Conservation (phyloP, 2,797 vertebrate species). For the Tinamus major region DNA sequence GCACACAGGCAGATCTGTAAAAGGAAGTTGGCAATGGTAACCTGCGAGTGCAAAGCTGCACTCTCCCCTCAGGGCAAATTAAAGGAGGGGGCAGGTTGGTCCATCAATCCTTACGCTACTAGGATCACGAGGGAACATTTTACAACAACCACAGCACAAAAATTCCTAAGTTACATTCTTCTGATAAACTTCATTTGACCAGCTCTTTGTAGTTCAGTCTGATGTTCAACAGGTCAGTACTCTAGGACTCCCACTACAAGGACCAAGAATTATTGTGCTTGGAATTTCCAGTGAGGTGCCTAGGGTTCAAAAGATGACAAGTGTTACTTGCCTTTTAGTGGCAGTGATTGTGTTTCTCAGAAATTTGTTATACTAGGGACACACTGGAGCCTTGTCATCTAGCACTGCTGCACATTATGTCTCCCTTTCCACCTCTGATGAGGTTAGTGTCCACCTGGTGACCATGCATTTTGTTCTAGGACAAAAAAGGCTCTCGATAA, state of each 20-base stretch:
- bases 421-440: not conserved
- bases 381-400: not conserved
- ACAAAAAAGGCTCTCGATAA: not conserved
- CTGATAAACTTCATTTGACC: not conserved
- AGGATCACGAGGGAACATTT: not conserved
- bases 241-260: not conserved
- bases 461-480: not conserved
- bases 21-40: not conserved
- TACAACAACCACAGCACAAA: not conserved
- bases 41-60: not conserved
- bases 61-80: not conserved
- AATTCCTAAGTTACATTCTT: not conserved
- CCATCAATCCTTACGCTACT: not conserved
- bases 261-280: not conserved
- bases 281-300: not conserved
- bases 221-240: not conserved
- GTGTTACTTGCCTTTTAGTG: not conserved
- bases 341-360: not conserved
- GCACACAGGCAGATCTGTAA: not conserved
- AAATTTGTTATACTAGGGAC: not conserved
- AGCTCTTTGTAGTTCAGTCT: not conserved
- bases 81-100: not conserved
- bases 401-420: not conserved
- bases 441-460: not conserved
- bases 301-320: not conserved